Conservation (phyloP, 2,113 vertebrate genomes). For the Drymodes brunneopygia region DNA sequence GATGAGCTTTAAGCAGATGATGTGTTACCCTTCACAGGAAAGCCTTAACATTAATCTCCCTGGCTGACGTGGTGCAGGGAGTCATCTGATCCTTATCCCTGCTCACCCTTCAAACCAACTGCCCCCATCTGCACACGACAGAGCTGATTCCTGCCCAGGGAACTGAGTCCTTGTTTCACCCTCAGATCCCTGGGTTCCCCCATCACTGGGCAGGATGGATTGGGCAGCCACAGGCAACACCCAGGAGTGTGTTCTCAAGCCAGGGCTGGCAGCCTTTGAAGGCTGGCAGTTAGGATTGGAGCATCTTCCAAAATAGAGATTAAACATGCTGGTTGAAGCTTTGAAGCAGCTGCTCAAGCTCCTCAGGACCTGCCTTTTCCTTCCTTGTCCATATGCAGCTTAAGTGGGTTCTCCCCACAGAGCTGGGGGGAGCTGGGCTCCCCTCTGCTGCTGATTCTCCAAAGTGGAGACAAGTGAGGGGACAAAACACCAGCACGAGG, state of each 20-base stretch:
- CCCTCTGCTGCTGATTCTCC: background rate
- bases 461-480: accelerated
- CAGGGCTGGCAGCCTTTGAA: background rate
- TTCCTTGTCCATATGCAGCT: background rate
- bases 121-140: background rate
- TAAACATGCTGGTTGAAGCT: background rate
- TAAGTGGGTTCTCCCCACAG: background rate
- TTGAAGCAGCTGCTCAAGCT: background rate
- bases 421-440: background rate
- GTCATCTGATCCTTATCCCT: background rate
- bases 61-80: background rate
- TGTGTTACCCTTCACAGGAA: background rate
- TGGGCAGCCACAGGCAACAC: accelerated
- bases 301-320: background rate
- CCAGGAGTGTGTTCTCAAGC: background rate
- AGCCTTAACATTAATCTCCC: background rate
- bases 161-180: background rate
- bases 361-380: background rate
- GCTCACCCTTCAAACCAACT: background rate
- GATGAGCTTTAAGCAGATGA: background rate
- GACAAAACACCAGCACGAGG: background rate
- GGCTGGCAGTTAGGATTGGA: background rate
- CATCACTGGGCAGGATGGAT: background rate
- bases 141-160: background rate
- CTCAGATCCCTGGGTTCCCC: background rate